A percentile compares a stretch with the other conserved stretches of the same genome.
Conservation (phyloP, 2,797 vertebrate species). For the Champsocephalus esox region DNA sequence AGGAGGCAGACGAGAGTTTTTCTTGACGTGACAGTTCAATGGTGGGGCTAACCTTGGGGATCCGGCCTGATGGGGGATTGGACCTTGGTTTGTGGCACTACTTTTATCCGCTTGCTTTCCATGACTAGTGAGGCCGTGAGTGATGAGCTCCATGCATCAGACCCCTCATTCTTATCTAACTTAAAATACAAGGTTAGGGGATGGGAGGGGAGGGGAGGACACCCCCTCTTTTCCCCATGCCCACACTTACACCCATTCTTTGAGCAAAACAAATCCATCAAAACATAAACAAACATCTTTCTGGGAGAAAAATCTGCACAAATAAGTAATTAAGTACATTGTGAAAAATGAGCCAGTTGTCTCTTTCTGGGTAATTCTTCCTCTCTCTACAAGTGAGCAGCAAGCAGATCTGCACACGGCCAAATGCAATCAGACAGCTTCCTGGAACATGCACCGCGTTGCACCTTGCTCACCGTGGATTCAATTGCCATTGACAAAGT, state of each 20-base stretch:
- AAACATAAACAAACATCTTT: constrained; percentile 59
- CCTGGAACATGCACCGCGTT: constrained; percentile 71
- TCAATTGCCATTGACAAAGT: constrained; percentile 80
- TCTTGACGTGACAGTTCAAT: constrained; percentile 69
- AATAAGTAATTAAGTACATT: constrained; percentile 64
- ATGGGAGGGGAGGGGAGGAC: constrained; percentile 6
- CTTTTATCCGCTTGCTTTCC: constrained; percentile 74
- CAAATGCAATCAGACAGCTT: constrained; percentile 78
- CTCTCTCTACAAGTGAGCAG: constrained; percentile 54
- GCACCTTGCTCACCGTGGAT: constrained; percentile 69
- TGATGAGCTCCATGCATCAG: constrained; percentile 70
- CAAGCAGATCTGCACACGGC: constrained; percentile 72
- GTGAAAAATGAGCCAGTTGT: constrained; percentile 68
- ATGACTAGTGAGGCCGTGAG: constrained; percentile 70
- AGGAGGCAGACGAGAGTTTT: constrained; percentile 58
- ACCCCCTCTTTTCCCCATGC: neutral
- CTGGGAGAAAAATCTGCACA: constrained; percentile 27
- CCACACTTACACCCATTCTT: constrained; percentile 35
- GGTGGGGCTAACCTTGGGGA: constrained; percentile 76
- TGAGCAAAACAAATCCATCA: constrained; percentile 70
- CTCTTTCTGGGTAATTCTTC: constrained; percentile 57
- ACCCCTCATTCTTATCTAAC: constrained; percentile 64
- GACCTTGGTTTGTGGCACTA: constrained; percentile 77
- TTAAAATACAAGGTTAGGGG: constrained; percentile 70
- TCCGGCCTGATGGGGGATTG: constrained; percentile 74